phyloP scores from a whole-genome alignment of 2,888 invertebrate genomes.

The Synergus itoensis region DNA sequence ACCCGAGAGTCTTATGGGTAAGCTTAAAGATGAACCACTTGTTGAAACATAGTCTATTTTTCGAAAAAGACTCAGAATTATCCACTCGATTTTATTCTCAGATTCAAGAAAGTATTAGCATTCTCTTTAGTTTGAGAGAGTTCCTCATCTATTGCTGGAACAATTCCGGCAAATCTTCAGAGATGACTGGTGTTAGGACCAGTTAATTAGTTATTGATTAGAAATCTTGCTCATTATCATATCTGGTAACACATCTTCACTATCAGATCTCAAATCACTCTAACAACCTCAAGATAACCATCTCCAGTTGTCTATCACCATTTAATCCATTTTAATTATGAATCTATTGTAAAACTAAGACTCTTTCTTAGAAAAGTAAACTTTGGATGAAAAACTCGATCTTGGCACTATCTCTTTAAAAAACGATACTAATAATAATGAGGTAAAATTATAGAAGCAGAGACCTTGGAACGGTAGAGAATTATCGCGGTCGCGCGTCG shows the following conservation, averaged over 20 bases:
- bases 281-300: too few relatives aligned
- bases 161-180: not conserved
- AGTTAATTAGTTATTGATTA: not conserved
- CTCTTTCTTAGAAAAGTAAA: too few relatives aligned
- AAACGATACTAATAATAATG: conserved; percentile 6
- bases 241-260: too few relatives aligned
- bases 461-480: not conserved
- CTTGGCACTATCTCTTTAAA: not conserved
- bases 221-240: not conserved
- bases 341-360: too few relatives aligned
- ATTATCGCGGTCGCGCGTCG: conserved; percentile 59
- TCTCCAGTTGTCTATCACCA: too few relatives aligned
- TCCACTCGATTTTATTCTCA: too few relatives aligned
- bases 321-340: too few relatives aligned
- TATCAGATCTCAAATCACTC: too few relatives aligned
- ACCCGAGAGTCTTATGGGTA: too few relatives aligned
- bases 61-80: not conserved
- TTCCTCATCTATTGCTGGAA: not conserved
- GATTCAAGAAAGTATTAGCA: too few relatives aligned
- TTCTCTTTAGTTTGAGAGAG: not conserved
- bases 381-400: too few relatives aligned
- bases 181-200: not conserved
- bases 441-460: not conserved
- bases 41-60: not conserved
- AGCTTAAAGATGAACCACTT: not conserved